Conservation (phyloP, 2,888 invertebrate genomes). For the Nomada fucata region DNA sequence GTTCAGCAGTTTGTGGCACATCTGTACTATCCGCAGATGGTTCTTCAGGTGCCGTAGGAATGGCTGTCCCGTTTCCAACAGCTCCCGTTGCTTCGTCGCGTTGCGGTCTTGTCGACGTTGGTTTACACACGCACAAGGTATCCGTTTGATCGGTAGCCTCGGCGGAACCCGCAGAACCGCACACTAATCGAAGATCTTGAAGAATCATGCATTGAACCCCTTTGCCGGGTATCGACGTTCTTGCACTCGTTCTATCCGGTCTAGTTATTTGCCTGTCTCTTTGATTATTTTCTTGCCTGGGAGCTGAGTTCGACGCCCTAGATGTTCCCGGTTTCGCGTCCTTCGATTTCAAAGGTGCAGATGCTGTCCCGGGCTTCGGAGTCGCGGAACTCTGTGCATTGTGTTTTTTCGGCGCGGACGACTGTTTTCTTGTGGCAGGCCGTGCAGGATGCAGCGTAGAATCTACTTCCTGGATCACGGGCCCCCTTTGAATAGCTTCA, state of each 20-base stretch:
- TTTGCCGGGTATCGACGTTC: background rate
- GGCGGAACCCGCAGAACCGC: background rate
- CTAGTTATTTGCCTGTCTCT: background rate
- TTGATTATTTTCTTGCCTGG: background rate
- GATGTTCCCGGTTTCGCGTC: background rate
- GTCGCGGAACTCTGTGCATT: background rate
- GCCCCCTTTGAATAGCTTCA: background rate
- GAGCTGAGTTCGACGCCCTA: background rate
- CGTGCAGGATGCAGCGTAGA: background rate
- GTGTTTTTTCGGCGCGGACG: rapidly evolving
- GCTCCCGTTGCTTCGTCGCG: background rate
- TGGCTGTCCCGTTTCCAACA: background rate
- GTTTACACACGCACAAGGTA: constrained; percentile 11
- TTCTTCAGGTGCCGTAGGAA: background rate
- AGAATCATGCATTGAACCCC: constrained; percentile 33
- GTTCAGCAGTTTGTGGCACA: background rate
- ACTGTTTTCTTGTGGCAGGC: too few species aligned
- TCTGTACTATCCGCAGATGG: background rate
- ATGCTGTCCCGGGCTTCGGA: background rate
- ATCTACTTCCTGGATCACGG: constrained; percentile 9
- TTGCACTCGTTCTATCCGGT: background rate
- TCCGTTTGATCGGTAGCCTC: background rate
- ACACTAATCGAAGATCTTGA: background rate
- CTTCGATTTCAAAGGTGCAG: too few species aligned
- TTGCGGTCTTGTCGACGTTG: background rate